Conservation (phyloP, 2,113 vertebrate genomes). For the Rafetus swinhoei region DNA sequence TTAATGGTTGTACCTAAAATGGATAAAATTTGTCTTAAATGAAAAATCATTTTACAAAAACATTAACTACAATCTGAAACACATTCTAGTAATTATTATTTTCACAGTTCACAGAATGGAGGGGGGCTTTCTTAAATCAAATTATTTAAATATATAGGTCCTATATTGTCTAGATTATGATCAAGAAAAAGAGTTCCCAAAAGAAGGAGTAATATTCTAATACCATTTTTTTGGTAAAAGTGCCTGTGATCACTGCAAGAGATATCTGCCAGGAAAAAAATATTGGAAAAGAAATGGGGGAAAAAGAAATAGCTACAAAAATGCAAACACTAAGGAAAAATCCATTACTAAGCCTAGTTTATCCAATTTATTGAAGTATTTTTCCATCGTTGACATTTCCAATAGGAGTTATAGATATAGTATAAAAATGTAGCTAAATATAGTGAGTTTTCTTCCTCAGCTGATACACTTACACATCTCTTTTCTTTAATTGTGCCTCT, state of each 20-base stretch:
- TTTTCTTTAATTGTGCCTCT: slow-evolving; percentile 64
- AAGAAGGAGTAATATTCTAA: slow-evolving; percentile 15
- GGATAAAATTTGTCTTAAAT: background rate
- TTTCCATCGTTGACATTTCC: slow-evolving; percentile 24
- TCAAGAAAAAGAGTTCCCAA: fast-evolving
- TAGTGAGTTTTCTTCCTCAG: slow-evolving; percentile 40
- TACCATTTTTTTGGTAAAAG: slow-evolving; percentile 45
- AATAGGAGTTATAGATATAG: slow-evolving; percentile 10
- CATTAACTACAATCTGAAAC: background rate
- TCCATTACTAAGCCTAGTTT: slow-evolving; percentile 52
- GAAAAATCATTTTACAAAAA: background rate
- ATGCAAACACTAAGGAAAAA: slow-evolving; percentile 46
- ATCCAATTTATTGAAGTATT: slow-evolving; percentile 43
- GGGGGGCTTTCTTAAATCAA: slow-evolving; percentile 19
- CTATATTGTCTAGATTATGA: background rate
- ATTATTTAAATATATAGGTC: background rate
- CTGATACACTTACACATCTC: slow-evolving; percentile 13
- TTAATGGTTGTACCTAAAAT: background rate
- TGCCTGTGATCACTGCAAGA: slow-evolving; percentile 17
- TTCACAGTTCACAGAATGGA: background rate
- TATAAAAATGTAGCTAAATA: slow-evolving; percentile 45
- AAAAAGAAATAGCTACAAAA: slow-evolving; percentile 32
- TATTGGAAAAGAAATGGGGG: slow-evolving; percentile 14
- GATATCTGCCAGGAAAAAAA: slow-evolving; percentile 10
- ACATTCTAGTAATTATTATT: slow-evolving; percentile 14